Percentiles rank a stretch among this genome's conserved stretches.
phyloP scores from a whole-genome alignment of 2,797 vertebrate species.

The Loris lydekkerianus region DNA sequence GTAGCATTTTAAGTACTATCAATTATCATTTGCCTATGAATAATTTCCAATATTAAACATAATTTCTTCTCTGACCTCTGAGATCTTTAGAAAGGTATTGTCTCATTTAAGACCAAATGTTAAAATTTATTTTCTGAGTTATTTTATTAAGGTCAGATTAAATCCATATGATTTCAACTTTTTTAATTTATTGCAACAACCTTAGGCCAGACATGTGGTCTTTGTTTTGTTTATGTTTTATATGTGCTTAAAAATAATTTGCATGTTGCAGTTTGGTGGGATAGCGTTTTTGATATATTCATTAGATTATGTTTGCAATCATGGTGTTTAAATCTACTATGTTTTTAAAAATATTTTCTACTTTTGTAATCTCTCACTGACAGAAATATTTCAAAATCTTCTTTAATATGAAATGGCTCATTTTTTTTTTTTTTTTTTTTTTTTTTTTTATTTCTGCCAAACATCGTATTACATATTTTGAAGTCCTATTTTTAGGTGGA shows the following conservation, averaged over 20 bases:
- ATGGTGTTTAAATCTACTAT: neutral
- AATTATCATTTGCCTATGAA: neutral
- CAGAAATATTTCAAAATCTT: neutral
- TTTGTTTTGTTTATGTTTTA: slow-evolving; percentile 9
- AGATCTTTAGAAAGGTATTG: neutral
- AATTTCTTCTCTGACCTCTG: neutral
- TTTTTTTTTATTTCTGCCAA: neutral
- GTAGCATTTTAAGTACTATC: neutral
- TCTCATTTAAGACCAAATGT: neutral
- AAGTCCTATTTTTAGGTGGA: neutral
- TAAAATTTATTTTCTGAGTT: neutral
- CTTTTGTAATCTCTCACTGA: neutral
- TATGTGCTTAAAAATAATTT: neutral
- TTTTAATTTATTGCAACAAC: neutral
- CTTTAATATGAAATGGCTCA: neutral
- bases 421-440: too few species aligned
- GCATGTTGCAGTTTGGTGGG: too few species aligned
- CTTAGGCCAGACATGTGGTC: neutral
- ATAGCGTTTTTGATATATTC: neutral
- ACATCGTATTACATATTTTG: neutral
- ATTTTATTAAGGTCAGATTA: neutral
- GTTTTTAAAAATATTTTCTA: neutral
- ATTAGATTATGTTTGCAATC: neutral
- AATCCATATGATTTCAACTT: neutral
- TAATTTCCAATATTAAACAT: neutral